Conservation (phyloP, 2,797 vertebrate genomes). For the Cyclopterus lumpus region DNA sequence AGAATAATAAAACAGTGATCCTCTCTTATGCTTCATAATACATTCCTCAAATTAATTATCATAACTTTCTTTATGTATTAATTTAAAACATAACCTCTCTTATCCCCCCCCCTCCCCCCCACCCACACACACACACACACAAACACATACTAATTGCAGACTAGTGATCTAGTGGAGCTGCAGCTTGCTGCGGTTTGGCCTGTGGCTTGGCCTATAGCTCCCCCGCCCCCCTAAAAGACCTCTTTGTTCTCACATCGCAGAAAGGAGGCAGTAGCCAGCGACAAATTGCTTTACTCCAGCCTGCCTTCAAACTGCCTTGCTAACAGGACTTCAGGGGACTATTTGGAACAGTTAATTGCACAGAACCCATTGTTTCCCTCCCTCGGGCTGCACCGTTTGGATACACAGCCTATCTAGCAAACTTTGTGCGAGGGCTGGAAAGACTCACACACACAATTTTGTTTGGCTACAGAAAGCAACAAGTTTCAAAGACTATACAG, state of each 20-base stretch:
- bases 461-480: constrained; percentile 41
- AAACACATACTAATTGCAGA: constrained; percentile 62
- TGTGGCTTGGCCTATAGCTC: constrained; percentile 47
- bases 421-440: constrained; percentile 19
- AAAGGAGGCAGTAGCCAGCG: constrained; percentile 56
- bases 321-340: constrained; percentile 74
- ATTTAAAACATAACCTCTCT: too few relatives aligned
- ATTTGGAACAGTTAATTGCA: constrained; percentile 62
- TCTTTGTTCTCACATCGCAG: constrained; percentile 79
- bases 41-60: too few relatives aligned
- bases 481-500: constrained; percentile 49
- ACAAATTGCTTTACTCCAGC: constrained; percentile 60
- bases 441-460: constrained; percentile 14
- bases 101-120: too few relatives aligned
- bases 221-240: constrained; percentile 63
- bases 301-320: constrained; percentile 49
- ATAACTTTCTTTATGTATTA: too few relatives aligned
- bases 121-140: constrained; percentile 28
- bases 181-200: constrained; percentile 68
- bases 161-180: constrained; percentile 64
- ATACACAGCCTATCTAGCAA: constrained; percentile 36
- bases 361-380: constrained; percentile 31
- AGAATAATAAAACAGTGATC: too few relatives aligned
- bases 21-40: too few relatives aligned
- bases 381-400: constrained; percentile 39